phyloP scores from a whole-genome alignment of 53 echinoderm and acorn worm species.

The Luidia sarsii region DNA sequence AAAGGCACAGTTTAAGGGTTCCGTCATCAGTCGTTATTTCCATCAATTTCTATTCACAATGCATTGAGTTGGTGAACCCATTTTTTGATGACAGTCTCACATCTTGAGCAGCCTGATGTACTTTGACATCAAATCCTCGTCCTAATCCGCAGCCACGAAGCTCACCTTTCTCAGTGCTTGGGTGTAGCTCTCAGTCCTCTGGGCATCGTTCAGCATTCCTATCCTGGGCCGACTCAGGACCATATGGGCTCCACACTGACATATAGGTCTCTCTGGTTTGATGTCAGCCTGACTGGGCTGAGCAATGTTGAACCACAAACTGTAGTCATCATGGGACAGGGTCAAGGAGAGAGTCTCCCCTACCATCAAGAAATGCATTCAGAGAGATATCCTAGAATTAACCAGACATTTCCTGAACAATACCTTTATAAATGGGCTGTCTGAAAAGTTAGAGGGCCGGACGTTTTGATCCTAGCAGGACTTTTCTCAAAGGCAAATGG shows the following conservation, averaged over 20 bases:
- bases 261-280: constrained; percentile 72
- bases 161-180: constrained; percentile 71
- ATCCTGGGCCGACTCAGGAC: constrained; percentile 83
- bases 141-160: too few species aligned
- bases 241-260: constrained; percentile 78
- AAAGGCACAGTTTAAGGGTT: too few species aligned
- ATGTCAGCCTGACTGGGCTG: background rate
- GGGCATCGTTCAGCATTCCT: constrained; percentile 81
- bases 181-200: constrained; percentile 70
- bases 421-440: too few species aligned
- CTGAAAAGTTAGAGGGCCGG: too few species aligned
- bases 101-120: too few species aligned
- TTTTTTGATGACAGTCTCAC: too few species aligned
- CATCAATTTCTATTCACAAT: too few species aligned
- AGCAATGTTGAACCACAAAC: constrained; percentile 85
- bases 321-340: constrained; percentile 85
- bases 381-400: background rate
- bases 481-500: too few species aligned
- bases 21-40: too few species aligned
- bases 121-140: too few species aligned
- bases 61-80: too few species aligned
- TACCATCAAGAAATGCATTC: constrained; percentile 10
- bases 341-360: constrained; percentile 70
- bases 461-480: too few species aligned
- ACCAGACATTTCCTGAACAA: background rate